phyloP scores from a whole-genome alignment of 2,797 vertebrate species.

The Bradypus variegatus region DNA sequence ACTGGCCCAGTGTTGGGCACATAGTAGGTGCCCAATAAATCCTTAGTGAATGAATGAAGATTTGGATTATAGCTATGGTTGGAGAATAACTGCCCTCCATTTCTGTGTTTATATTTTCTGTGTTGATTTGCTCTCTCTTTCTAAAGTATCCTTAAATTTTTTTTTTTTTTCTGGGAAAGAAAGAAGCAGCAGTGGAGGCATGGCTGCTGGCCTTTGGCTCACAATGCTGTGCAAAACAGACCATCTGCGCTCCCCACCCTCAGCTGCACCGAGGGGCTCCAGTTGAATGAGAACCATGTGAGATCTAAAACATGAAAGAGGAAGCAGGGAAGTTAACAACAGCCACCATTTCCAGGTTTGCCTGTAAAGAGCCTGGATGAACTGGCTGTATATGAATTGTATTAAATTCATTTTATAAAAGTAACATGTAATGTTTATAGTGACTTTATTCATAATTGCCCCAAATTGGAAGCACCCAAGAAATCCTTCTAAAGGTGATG shows the following conservation, averaged over 20 bases:
- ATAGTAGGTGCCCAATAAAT: background rate
- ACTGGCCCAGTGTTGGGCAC: background rate
- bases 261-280: background rate
- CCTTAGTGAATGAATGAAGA: background rate
- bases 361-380: background rate
- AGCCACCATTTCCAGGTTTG: background rate
- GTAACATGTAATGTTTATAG: background rate
- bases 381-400: background rate
- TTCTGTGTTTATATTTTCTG: background rate
- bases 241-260: background rate
- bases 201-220: background rate
- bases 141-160: background rate
- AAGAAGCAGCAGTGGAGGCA: background rate
- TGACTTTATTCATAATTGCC: too few relatives aligned
- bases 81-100: background rate
- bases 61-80: background rate
- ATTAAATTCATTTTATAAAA: background rate
- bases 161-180: background rate
- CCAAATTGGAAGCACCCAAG: too few relatives aligned
- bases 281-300: accelerated
- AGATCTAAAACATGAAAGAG: background rate
- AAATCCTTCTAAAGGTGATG: too few relatives aligned
- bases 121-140: background rate
- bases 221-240: background rate
- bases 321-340: background rate